These are phyloP conservation scores for Phoxinus dragarum DNA, from an alignment of 2,797 vertebrate genomes.

Conservation along the genomic window DNA sequence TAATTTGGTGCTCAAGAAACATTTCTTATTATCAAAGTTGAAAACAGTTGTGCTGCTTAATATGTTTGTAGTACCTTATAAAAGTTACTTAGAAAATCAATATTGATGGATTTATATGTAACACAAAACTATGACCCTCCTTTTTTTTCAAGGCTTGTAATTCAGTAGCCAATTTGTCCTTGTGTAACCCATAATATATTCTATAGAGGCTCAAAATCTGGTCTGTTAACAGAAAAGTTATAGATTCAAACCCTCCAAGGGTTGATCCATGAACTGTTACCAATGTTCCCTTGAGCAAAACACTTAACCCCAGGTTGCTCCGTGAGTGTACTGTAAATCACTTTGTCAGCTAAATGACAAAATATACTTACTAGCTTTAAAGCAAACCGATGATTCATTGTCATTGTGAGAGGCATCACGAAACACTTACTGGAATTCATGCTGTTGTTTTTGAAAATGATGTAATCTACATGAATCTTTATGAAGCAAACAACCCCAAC, in stretches of 20 bases:
- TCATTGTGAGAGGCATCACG: neutral
- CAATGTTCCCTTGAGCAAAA: neutral
- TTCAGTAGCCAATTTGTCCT: neutral
- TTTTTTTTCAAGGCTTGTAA: neutral
- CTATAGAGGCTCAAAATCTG: neutral
- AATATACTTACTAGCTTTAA: constrained; percentile 6
- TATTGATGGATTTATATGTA: neutral
- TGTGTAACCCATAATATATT: neutral
- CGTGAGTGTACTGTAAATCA: constrained; percentile 21
- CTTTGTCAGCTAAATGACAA: constrained; percentile 24
- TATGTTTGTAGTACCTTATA: neutral
- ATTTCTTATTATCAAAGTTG: no score
- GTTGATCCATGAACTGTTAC: neutral
- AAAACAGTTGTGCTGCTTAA: neutral
- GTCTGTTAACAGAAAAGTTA: constrained; percentile 7
- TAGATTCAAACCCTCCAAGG: neutral
- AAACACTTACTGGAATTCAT: constrained; percentile 13
- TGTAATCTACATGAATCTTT: constrained; percentile 25
- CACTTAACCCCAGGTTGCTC: constrained; percentile 36
- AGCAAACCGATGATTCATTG: constrained; percentile 29
- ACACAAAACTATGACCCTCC: neutral
- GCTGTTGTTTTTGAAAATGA: constrained; percentile 22
- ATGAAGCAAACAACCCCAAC: neutral
- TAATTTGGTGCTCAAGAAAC: neutral
- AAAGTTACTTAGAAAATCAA: neutral